Conservation (phyloP, 1,140 invertebrate genomes). For the Brachionus paranguensis region DNA sequence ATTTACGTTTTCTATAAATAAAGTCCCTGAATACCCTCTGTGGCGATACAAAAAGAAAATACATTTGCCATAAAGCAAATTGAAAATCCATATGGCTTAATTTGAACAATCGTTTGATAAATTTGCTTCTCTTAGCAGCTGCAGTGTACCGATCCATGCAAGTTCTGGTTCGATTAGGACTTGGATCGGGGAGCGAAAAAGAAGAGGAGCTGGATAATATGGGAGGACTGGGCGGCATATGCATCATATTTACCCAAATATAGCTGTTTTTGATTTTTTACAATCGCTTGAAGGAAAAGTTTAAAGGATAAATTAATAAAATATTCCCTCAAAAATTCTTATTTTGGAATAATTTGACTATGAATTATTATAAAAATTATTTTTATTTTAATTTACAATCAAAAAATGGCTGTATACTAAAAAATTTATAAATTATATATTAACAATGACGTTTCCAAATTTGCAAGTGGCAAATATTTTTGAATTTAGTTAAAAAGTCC, state of each 20-base stretch:
- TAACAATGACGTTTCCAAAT: neutral
- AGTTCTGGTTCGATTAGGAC: neutral
- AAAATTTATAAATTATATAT: neutral
- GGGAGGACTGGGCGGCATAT: neutral
- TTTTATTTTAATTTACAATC: neutral
- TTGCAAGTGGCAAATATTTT: neutral
- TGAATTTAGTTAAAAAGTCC: neutral
- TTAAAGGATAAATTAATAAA: neutral
- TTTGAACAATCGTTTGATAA: constrained; percentile 81
- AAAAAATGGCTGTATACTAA: neutral
- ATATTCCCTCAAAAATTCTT: neutral
- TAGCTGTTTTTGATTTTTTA: neutral
- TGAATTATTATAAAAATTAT: neutral
- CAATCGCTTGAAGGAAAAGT: neutral
- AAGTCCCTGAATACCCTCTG: constrained; percentile 98
- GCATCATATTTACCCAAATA: constrained; percentile 2
- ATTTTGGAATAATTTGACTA: neutral
- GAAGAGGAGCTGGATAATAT: neutral
- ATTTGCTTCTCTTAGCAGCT: constrained; percentile 84
- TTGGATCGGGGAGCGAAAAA: constrained; percentile 9
- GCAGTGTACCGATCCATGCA: constrained; percentile 55
- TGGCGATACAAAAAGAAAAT: constrained; percentile 86
- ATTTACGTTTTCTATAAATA: constrained; percentile 92
- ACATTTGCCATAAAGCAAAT: constrained; percentile 97
- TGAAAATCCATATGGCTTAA: constrained; percentile 98